Evolutionary conservation across 2,797 vertebrate genomes (phyloP).

Genomic region (Botia kubotai): DNA sequence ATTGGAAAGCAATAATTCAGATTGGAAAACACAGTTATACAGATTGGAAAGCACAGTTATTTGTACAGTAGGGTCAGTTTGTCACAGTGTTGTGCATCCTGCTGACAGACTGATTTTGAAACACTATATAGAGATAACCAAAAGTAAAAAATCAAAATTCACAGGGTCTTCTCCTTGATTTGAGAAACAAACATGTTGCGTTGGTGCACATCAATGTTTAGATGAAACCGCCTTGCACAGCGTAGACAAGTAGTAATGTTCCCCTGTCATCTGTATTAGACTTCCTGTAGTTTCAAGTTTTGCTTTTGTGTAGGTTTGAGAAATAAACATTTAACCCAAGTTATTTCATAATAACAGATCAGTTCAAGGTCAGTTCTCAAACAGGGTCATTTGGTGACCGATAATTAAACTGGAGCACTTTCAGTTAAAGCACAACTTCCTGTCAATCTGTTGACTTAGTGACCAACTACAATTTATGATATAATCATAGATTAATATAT

Average conservation of each 20-base stretch:
- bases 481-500: slow-evolving; percentile 57
- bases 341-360: neutral
- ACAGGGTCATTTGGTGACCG: slow-evolving; percentile 14
- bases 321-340: slow-evolving; percentile 2
- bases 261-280: neutral
- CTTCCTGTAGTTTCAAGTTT: neutral
- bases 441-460: slow-evolving; percentile 60
- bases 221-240: slow-evolving; percentile 4
- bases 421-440: slow-evolving; percentile 75
- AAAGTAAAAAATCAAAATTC: slow-evolving; percentile 59
- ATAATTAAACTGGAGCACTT: slow-evolving; percentile 73
- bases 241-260: neutral
- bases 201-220: slow-evolving; percentile 63
- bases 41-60: too few species aligned
- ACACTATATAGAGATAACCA: slow-evolving; percentile 68
- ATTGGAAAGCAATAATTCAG: too few species aligned
- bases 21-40: too few species aligned
- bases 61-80: neutral
- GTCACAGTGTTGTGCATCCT: slow-evolving; percentile 2
- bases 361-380: neutral
- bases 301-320: neutral
- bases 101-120: slow-evolving; percentile 7
- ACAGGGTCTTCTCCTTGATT: slow-evolving; percentile 68
- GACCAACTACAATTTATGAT: slow-evolving; percentile 52
- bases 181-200: slow-evolving; percentile 49